Evolutionary conservation across 1,140 invertebrate genomes (phyloP).

Genomic region (Cecropterus lyciades): DNA sequence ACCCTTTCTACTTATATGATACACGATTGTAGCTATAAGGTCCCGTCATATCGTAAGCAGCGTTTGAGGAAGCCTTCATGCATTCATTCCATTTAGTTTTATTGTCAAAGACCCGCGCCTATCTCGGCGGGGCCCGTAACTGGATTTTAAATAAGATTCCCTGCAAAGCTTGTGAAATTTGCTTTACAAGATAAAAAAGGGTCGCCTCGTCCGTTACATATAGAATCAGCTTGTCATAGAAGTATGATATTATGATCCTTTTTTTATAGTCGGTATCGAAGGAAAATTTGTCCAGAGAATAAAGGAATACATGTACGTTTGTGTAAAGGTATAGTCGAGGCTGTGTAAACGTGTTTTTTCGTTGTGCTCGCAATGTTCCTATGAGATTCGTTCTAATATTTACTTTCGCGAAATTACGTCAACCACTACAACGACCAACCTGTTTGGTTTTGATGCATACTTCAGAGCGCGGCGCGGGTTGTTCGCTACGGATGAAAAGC

Average conservation of each 20-base stretch:
- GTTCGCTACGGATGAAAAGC: constrained; percentile 58
- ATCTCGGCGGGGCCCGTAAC: constrained; percentile 73
- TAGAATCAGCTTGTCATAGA: constrained; percentile 64
- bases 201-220: constrained; percentile 69
- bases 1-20: constrained; percentile 57
- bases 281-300: constrained; percentile 32
- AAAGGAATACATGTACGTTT: constrained; percentile 23
- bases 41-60: constrained; percentile 69
- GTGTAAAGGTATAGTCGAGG: constrained; percentile 13
- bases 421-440: constrained; percentile 59
- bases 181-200: constrained; percentile 79
- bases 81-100: constrained; percentile 83
- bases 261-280: constrained; percentile 63
- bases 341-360: constrained; percentile 56
- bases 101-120: constrained; percentile 78
- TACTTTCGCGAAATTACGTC: constrained; percentile 74
- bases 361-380: constrained; percentile 60
- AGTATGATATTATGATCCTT: constrained; percentile 65
- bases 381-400: constrained; percentile 75
- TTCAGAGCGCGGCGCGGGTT: constrained; percentile 58
- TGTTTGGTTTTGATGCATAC: constrained; percentile 81
- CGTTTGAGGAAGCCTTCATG: constrained; percentile 72
- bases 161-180: constrained; percentile 72
- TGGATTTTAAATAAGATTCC: constrained; percentile 83
- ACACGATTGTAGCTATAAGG: constrained; percentile 57